phyloP scores from a whole-genome alignment of 1,140 invertebrate species.

The Adelges cooleyi region DNA sequence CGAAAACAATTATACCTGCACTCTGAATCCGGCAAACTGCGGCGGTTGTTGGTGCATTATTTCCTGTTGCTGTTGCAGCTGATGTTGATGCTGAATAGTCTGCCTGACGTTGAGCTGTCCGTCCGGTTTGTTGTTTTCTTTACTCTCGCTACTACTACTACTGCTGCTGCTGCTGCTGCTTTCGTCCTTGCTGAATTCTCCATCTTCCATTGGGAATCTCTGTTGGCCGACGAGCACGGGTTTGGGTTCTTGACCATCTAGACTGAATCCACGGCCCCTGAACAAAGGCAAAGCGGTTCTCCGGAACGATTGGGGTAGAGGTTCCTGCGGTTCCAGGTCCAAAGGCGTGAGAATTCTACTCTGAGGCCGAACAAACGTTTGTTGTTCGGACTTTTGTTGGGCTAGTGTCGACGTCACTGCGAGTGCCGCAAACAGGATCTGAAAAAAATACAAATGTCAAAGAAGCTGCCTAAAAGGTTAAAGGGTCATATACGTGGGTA shows the following conservation, averaged over 20 bases:
- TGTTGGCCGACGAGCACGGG: neutral
- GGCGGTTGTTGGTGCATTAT: neutral
- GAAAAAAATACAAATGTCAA: no score
- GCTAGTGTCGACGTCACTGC: neutral
- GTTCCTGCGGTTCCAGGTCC: neutral
- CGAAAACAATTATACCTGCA: conserved; percentile 7
- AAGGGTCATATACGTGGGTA: no score
- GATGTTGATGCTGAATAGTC: no score
- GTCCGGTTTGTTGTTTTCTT: no score
- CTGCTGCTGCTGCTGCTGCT: neutral
- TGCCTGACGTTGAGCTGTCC: no score
- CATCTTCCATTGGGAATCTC: neutral
- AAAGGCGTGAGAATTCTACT: neutral
- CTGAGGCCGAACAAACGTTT: neutral
- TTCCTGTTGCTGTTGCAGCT: neutral
- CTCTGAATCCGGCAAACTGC: neutral
- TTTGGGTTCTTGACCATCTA: neutral
- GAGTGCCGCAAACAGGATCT: neutral
- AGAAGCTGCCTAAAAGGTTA: no score
- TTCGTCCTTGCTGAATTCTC: neutral
- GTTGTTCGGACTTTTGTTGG: neutral
- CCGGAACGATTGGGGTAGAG: neutral
- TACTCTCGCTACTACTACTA: neutral
- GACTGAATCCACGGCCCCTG: neutral
- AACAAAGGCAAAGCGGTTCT: neutral